These are phyloP conservation scores for Sminthopsis crassicaudata DNA, from an alignment of 2,113 vertebrate genomes.

Conservation along the genomic window DNA sequence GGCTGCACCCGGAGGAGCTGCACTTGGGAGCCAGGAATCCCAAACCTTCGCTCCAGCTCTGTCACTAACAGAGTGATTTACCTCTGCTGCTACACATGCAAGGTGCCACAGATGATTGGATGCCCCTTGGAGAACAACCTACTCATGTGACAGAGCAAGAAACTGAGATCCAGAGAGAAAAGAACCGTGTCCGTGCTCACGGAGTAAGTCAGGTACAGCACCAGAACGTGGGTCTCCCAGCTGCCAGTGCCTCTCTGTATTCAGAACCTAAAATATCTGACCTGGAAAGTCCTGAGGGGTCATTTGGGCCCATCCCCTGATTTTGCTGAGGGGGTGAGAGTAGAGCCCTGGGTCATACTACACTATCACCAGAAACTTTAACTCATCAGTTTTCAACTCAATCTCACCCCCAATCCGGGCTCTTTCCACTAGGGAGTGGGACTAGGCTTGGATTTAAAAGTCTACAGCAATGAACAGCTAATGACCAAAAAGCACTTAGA, in stretches of 20 bases:
- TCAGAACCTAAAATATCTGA: background rate
- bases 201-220: background rate
- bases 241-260: background rate
- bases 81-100: background rate
- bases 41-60: background rate
- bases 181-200: background rate
- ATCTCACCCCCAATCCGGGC: background rate
- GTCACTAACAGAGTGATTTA: background rate
- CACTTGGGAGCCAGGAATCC: background rate
- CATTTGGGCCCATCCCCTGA: background rate
- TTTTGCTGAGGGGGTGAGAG: background rate
- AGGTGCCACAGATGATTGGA: background rate
- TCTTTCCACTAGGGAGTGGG: background rate
- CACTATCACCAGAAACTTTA: background rate
- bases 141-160: background rate
- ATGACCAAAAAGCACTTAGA: conserved; percentile 49
- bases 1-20: background rate
- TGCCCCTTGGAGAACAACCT: background rate
- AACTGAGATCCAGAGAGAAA: background rate
- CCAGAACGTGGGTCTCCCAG: background rate
- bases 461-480: conserved; percentile 19
- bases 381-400: background rate
- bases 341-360: background rate
- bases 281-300: background rate
- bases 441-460: background rate